Evolutionary conservation across 35 echinoderm and acorn worm species (phyloP).

Genomic region (Ophiothrix spiculata): DNA sequence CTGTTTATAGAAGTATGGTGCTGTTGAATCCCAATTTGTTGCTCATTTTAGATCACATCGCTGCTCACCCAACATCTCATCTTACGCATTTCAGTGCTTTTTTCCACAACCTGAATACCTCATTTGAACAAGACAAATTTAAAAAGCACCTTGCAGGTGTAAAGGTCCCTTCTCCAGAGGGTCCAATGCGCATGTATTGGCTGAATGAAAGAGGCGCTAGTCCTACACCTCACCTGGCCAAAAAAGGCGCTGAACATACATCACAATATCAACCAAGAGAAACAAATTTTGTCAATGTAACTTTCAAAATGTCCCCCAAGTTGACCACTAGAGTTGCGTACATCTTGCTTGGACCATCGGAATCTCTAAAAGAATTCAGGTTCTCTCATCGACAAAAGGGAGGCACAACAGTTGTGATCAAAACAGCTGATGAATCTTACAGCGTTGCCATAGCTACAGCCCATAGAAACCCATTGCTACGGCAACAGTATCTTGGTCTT

Average conservation of each 20-base stretch:
- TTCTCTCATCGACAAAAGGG: conserved; percentile 64
- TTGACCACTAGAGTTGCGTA: conserved; percentile 68
- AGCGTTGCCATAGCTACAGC: conserved; percentile 51
- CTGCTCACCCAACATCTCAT: conserved; percentile 39
- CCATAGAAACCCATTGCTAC: conserved; percentile 52
- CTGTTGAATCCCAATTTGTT: conserved; percentile 67
- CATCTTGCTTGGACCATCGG: conserved; percentile 52
- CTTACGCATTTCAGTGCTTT: conserved; percentile 70
- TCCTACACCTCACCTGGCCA: conserved; percentile 48
- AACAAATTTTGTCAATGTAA: conserved; percentile 91
- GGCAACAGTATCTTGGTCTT: conserved; percentile 61
- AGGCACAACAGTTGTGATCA: conserved; percentile 48
- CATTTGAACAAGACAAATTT: conserved; percentile 58
- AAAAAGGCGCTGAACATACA: conserved; percentile 48
- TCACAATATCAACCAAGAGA: conserved; percentile 51
- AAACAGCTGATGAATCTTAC: conserved; percentile 50
- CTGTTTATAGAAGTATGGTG: conserved; percentile 73
- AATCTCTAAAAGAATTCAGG: conserved; percentile 44
- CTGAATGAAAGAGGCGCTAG: conserved; percentile 66
- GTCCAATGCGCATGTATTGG: conserved; percentile 82
- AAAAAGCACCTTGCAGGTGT: conserved; percentile 52
- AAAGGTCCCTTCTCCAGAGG: conserved; percentile 44
- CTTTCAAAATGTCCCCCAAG: conserved; percentile 56
- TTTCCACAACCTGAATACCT: conserved; percentile 75
- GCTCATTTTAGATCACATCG: conserved; percentile 86